A percentile compares a stretch with the other conserved stretches of the same genome.
Conservation (phyloP, 2,113 vertebrate species). For the Nicator chloris region DNA sequence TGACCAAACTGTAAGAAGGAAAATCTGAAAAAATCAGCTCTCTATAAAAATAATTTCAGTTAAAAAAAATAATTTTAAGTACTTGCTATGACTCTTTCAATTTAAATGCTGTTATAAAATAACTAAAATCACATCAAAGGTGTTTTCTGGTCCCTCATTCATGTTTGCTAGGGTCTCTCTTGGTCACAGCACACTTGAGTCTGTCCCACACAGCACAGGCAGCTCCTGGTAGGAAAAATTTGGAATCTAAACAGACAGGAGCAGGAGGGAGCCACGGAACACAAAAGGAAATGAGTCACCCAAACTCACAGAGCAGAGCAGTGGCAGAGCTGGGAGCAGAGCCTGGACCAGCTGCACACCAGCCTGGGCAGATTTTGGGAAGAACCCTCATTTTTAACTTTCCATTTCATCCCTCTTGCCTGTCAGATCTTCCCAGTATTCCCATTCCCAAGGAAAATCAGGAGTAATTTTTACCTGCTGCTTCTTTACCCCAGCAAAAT, state of each 20-base stretch:
- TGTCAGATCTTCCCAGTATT: background rate
- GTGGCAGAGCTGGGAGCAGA: background rate
- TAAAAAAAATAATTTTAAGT: background rate
- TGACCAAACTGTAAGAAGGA: background rate
- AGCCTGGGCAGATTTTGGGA: background rate
- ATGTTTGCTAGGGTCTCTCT: background rate
- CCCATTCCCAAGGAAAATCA: background rate
- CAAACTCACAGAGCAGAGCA: background rate
- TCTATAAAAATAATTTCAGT: background rate
- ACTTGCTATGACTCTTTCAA: background rate
- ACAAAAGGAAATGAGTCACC: conserved; percentile 42
- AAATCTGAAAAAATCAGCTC: background rate
- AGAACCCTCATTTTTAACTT: background rate
- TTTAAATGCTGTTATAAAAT: background rate
- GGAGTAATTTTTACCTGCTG: background rate
- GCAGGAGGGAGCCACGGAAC: background rate
- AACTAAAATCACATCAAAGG: background rate
- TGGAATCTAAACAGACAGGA: background rate
- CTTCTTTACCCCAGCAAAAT: background rate
- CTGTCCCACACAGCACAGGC: background rate
- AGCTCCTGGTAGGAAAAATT: background rate
- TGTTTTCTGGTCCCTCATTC: background rate
- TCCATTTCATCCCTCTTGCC: background rate
- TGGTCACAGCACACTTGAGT: background rate
- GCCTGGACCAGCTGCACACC: background rate